Percentiles rank a stretch among this genome's conserved stretches.
Conservation (phyloP, 2,797 vertebrate species). For the Cyprinella venusta region DNA sequence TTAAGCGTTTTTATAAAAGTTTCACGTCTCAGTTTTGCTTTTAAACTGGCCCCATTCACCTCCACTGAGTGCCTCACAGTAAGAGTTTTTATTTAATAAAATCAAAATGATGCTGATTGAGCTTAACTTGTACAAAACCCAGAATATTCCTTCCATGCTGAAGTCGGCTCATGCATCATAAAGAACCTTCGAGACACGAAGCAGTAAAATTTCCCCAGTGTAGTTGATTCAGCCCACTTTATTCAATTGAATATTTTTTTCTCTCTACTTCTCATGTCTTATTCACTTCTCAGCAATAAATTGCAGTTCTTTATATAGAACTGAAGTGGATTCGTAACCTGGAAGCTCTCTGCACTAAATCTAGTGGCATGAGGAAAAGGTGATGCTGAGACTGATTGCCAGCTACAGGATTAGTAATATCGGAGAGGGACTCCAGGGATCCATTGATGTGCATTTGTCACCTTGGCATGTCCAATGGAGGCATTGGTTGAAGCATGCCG, state of each 20-base stretch:
- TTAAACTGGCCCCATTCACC: background rate
- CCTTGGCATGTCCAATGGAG: constrained; percentile 51
- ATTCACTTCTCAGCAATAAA: constrained; percentile 32
- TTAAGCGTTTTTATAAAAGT: background rate
- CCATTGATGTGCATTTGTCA: constrained; percentile 49
- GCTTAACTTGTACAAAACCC: background rate
- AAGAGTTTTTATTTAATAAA: too few relatives aligned
- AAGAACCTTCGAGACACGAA: constrained; percentile 4
- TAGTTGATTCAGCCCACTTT: constrained; percentile 26
- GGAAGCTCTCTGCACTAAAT: constrained; percentile 33
- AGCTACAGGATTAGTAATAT: constrained; percentile 54
- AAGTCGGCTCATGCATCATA: background rate
- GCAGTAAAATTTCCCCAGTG: constrained; percentile 23
- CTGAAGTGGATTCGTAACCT: constrained; percentile 43
- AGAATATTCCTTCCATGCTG: background rate
- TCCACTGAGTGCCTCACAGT: background rate
- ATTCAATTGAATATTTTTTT: constrained; percentile 36
- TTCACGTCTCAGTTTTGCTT: background rate
- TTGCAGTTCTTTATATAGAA: constrained; percentile 35
- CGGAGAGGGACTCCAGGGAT: constrained; percentile 35
- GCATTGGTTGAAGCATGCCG: constrained; percentile 19
- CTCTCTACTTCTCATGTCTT: constrained; percentile 32
- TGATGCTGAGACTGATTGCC: constrained; percentile 46
- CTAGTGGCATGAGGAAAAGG: constrained; percentile 1
- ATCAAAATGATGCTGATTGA: background rate